Base-by-base conservation (phyloP, 2,888 invertebrate species). In the Acronicta leporina region DNA sequence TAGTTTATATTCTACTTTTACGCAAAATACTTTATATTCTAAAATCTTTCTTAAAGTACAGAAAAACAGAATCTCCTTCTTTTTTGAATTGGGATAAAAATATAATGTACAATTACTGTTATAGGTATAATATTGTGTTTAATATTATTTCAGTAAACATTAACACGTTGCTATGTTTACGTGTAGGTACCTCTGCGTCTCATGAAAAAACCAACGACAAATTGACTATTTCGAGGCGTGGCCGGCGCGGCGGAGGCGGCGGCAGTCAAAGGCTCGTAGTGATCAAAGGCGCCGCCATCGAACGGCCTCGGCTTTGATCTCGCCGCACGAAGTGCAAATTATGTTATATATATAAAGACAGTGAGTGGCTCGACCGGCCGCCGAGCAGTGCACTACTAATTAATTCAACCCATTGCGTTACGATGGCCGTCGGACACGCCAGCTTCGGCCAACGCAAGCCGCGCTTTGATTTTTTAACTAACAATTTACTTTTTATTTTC, bases 301-400 rank as follows among this genome's bases (percentile, higher is more conserved):
- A 88, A 83, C 84, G 87, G 89, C 87, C 87, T 85, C 81, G 78
- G 84, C 94, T 94, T 95, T 94, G 94, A 94, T 94, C 90, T 92
- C 84, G 84, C 94, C 94, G 94, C 93, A 86, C 87, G 89, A 94
- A 94, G 94, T 94, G 95, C 95, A 94, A 95, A 95, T 95, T 95
- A 95, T 94, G 93, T 94, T 94, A 93, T 94, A 93, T 94, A 93
- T 94, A 93, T 94, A 94, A 93, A 94, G 93, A 92, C 92, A 91
- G 91, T 88, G 91, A 91, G 90, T 89, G 90, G 89, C 88, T 86
- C 87, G 88, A 83, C 84, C 86, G 88, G 83, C 84, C 87, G 89
- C 87, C 89, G 83, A 87, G 83, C 87, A 84, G 82, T 87, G 88
- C 87, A 83, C 87, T 88, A 88, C 84, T 93, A 92, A 94, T 94